Conservation (phyloP, 2,888 invertebrate species). For the Lepidocyrtinus sp. region DNA sequence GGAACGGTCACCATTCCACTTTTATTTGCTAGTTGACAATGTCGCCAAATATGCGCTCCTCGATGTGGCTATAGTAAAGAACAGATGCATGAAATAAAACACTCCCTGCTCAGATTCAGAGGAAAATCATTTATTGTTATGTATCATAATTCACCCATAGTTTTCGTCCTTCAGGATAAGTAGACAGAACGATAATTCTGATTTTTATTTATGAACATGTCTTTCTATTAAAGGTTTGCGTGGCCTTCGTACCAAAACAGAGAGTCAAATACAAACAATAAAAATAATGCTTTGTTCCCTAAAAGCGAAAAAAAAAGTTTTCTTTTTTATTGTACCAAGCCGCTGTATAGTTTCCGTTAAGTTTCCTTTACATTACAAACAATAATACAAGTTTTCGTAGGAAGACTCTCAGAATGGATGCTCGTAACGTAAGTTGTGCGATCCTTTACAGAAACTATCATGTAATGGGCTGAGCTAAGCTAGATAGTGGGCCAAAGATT, state of each 20-base stretch:
- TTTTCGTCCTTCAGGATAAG: conserved; percentile 30
- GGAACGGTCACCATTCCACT: neutral
- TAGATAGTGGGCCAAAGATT: no score
- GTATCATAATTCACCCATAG: conserved; percentile 26
- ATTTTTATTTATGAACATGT: conserved; percentile 26
- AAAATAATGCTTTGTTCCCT: neutral
- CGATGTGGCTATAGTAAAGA: neutral
- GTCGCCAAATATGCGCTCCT: neutral
- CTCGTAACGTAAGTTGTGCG: no score
- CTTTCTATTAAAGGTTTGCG: conserved; percentile 15
- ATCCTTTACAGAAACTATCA: no score
- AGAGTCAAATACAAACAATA: conserved; percentile 14
- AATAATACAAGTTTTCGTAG: no score
- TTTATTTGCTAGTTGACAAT: neutral
- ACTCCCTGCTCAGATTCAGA: neutral
- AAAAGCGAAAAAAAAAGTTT: neutral
- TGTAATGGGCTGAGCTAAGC: no score
- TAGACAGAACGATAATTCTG: conserved; percentile 27
- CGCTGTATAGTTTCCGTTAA: no score
- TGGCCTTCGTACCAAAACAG: neutral
- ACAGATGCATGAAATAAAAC: conserved; percentile 23
- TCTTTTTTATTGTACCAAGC: conserved; percentile 13
- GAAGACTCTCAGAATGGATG: no score
- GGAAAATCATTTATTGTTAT: conserved; percentile 26
- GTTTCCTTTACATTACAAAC: no score